Conservation (phyloP, 2,113 vertebrate genomes). For the Phylloscopus trochilus region DNA sequence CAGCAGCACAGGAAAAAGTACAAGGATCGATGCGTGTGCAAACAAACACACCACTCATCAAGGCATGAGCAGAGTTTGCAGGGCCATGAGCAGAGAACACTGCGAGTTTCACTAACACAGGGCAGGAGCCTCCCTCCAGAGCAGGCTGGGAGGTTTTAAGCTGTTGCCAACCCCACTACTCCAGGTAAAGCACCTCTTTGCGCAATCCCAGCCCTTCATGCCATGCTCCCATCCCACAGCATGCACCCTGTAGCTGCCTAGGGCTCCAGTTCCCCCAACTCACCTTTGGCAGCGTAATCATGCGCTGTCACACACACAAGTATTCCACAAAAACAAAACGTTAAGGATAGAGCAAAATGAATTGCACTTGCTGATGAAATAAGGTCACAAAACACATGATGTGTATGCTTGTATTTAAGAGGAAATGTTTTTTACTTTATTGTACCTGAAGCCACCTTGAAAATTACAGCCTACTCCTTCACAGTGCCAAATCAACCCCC, state of each 20-base stretch:
- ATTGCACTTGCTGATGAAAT: neutral
- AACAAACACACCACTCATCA: accelerated
- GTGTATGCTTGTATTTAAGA: neutral
- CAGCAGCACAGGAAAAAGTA: neutral
- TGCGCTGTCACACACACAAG: neutral
- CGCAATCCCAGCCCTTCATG: accelerated
- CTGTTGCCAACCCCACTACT: neutral
- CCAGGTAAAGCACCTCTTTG: neutral
- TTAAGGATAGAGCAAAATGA: neutral
- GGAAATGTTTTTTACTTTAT: neutral
- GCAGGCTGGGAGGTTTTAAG: neutral
- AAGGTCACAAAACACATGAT: neutral
- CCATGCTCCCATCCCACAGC: neutral
- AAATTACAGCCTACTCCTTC: neutral
- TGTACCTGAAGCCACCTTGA: neutral
- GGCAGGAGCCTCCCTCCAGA: neutral
- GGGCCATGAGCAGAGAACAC: accelerated
- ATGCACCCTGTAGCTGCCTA: accelerated
- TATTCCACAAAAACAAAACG: accelerated
- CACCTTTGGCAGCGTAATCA: accelerated
- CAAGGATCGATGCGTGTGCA: accelerated
- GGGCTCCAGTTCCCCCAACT: neutral
- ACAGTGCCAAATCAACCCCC: neutral
- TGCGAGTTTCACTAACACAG: accelerated
- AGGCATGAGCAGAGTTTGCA: accelerated